Base-by-base conservation (phyloP, 2,113 vertebrate species). In the Myanophis thanlyinensis region DNA sequence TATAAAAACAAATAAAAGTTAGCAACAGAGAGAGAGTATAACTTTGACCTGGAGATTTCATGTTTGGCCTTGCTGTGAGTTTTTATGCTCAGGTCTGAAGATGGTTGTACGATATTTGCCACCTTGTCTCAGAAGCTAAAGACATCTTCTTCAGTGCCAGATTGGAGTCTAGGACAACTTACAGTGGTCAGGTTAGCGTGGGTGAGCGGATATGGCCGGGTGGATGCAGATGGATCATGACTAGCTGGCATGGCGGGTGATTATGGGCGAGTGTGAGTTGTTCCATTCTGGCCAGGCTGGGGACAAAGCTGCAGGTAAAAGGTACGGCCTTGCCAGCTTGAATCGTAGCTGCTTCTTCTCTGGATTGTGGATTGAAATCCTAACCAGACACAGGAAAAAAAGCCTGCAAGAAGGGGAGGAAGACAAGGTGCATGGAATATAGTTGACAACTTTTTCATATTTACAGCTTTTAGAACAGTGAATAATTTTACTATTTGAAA, bases 301-400 rank as follows among this genome's bases (percentile, higher is more conserved):
- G 94, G 94, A 7, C 95, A 96, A 5, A 97, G 95, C 92, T 97
- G 97, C 54, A 97, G 53, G 40, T 97, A 97, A 67, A 97, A 97
- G 1, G 94, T 95, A 0, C 96, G 95, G 35, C 97, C 95, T 97
- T 54, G 97, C 97, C 6, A 97, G 94, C n/a, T 97, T 97, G 27
- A 97, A 94, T 8, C 95, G 94, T 40, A 97, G 88, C 62, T 96
- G 96, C 88, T 96, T 95, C 40, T 96, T 97, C 27, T 96, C 94
- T 0, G 12, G 85, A 5, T 97, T 85, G 0, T 97, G 94, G n/a
- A 97, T 47, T 5, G 96, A 97, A 56, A 97, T 96, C 95, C 97
- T 97, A 40, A 96, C 96, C 40, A 97, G 96, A 67, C 95, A 96
- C 87, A 97, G 94, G 47, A 97, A 97, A 23, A 97, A 93, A 11